Percentiles rank a stretch among this genome's conserved stretches.
Conservation (phyloP, 2,113 vertebrate species). For the Gallinago media region DNA sequence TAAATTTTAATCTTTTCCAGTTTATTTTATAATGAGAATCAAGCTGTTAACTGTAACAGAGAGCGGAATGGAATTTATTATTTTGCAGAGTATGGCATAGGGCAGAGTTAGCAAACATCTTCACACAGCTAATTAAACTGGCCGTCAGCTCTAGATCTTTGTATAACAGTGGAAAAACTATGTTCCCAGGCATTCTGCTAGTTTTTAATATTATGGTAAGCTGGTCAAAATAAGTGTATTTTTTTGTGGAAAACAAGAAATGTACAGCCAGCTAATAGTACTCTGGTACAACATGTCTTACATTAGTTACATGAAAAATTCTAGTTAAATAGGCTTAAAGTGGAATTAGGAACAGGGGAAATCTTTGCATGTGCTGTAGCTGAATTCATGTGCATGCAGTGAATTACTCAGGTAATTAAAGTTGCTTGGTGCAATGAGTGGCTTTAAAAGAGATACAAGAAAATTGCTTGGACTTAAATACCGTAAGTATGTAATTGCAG, state of each 20-base stretch:
- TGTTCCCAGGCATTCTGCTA: constrained; percentile 12
- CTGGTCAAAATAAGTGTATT: constrained; percentile 40
- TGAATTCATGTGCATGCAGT: not conserved
- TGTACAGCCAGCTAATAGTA: constrained; percentile 6
- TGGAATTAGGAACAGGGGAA: constrained; percentile 36
- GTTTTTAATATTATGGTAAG: constrained; percentile 11
- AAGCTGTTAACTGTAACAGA: constrained; percentile 49
- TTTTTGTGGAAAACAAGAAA: constrained; percentile 35
- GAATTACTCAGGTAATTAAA: constrained; percentile 65
- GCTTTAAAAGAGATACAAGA: constrained; percentile 28
- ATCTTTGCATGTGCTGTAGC: constrained; percentile 5
- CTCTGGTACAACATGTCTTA: constrained; percentile 14
- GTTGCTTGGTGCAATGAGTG: constrained; percentile 25
- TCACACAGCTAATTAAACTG: constrained; percentile 45
- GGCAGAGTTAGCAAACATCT: constrained; percentile 6
- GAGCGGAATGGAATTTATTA: constrained; percentile 49
- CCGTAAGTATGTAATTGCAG: not conserved
- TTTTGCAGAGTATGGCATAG: constrained; percentile 31
- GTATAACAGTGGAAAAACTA: not conserved
- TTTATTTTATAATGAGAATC: constrained; percentile 62
- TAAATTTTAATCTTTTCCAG: constrained; percentile 53
- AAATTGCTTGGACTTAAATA: constrained; percentile 35
- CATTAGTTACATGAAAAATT: constrained; percentile 37
- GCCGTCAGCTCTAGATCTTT: not conserved
- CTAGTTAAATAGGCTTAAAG: constrained; percentile 13